phyloP scores from a whole-genome alignment of 2,113 vertebrate genomes.

The Hippoglossus stenolepis region DNA sequence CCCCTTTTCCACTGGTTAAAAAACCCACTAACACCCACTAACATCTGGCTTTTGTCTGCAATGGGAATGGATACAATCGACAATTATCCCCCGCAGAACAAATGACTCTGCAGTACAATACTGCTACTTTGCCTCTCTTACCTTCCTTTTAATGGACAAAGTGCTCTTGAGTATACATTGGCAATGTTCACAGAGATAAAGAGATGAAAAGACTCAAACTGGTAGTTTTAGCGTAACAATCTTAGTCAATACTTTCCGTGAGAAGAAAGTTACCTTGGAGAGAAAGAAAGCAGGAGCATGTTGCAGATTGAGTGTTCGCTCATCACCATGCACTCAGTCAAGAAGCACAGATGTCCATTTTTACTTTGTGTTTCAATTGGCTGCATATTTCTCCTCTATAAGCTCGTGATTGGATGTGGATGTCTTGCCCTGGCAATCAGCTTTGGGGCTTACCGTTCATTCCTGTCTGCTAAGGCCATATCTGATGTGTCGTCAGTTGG shows the following conservation, averaged over 20 bases:
- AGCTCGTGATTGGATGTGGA: constrained; percentile 6
- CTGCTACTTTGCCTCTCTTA: constrained; percentile 16
- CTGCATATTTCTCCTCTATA: constrained; percentile 6
- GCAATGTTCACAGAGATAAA: not conserved
- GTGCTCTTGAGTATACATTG: not conserved
- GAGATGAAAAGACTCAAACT: not conserved
- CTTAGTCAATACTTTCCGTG: not conserved
- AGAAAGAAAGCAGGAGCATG: constrained; percentile 9
- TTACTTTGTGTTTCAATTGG: constrained; percentile 26
- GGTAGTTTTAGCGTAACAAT: not conserved
- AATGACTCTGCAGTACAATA: too few species aligned
- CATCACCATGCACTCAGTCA: constrained; percentile 2
- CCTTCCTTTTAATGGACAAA: constrained; percentile 16
- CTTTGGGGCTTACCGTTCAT: constrained; percentile 15
- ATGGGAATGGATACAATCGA: too few species aligned
- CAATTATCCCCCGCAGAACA: too few species aligned
- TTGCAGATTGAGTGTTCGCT: not conserved
- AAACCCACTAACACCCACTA: not conserved
- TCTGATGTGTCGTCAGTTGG: constrained; percentile 39
- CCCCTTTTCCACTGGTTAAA: not conserved
- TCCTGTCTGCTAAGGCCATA: constrained; percentile 31
- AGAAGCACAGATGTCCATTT: constrained; percentile 39
- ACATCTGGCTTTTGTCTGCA: too few species aligned
- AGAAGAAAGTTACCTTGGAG: constrained; percentile 1
- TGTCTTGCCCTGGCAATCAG: constrained; percentile 9